phyloP scores from a whole-genome alignment of 1,140 invertebrate genomes.

The Camponotus vicinus region DNA sequence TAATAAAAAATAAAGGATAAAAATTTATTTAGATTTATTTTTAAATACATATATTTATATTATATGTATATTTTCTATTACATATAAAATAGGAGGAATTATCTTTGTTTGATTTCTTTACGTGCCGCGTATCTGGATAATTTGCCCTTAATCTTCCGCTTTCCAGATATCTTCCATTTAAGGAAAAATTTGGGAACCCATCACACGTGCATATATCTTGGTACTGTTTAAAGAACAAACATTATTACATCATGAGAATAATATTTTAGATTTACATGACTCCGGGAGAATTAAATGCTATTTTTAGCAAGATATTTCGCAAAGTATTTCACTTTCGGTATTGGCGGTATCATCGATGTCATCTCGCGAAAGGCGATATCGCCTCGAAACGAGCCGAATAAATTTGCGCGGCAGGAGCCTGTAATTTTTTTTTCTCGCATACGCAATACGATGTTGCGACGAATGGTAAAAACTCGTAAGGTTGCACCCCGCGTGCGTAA shows the following conservation, averaged over 20 bases:
- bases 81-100: neutral
- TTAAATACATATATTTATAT: no score
- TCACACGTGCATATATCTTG: neutral
- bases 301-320: slow-evolving; percentile 33
- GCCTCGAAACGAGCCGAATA: slow-evolving; percentile 26
- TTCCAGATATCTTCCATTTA: no score
- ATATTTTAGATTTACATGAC: neutral
- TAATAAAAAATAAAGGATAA: no score
- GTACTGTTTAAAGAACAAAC: neutral
- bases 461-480: slow-evolving; percentile 14
- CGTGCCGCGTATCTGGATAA: no score
- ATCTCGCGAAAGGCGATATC: slow-evolving; percentile 43
- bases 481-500: slow-evolving; percentile 37
- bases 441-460: slow-evolving; percentile 4
- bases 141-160: no score
- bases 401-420: slow-evolving; percentile 29
- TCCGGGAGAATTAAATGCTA: slow-evolving; percentile 12
- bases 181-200: neutral
- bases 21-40: no score
- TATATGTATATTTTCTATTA: no score
- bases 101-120: no score
- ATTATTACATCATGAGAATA: neutral
- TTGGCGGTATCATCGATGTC: slow-evolving; percentile 38
- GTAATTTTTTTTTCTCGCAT: neutral
- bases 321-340: slow-evolving; percentile 42